Evolutionary conservation across 2,797 vertebrate species (phyloP), one percentile per base, ranked within the genome.

Genomic region (Austrolebias charrua): DNA sequence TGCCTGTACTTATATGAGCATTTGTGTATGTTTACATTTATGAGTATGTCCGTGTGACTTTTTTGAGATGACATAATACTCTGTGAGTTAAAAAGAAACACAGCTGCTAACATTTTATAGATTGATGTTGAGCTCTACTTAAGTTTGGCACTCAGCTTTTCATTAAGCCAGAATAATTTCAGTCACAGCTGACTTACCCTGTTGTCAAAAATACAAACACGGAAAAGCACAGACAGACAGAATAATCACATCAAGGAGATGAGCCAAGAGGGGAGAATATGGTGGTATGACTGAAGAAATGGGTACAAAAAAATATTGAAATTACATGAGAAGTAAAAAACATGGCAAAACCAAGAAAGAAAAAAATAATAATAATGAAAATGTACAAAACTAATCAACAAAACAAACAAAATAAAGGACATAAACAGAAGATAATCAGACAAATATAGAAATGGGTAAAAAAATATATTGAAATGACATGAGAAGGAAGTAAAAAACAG

Each of bases 151-250:
- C 87, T 89, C 88, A 88, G 90, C 88, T 92, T 91, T 86, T 90
- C 87, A 88, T 83, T 80, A 89, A 91, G 89, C 90, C 86, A 86
- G 81, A 71, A 83, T 83, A 84, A 89, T 80, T 86, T 90, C 88
- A 89, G 91, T 89, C 90, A 90, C 84, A 82, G 88, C 87, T 86
- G 90, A 91, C 85, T 92, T 92, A 93, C 92, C 91, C 91, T 92
- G 92, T 92, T 90, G 86, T 91, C 90, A 90, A 89, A 84, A 88
- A 88, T 90, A 91, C 79, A 89, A 90, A 92, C 87, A 91, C 88
- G 79, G 85, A 87, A 87, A 86, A 89, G 88, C 82, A 90, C 86
- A 82, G 79, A 91, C 74, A 48, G 75, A 86, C 81, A 82, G 69
- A 90, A 88, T 83, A 85, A 84, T 80, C 73, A 88, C 86, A 76